Conservation (phyloP, 2,113 vertebrate genomes). For the Loxodonta africana region DNA sequence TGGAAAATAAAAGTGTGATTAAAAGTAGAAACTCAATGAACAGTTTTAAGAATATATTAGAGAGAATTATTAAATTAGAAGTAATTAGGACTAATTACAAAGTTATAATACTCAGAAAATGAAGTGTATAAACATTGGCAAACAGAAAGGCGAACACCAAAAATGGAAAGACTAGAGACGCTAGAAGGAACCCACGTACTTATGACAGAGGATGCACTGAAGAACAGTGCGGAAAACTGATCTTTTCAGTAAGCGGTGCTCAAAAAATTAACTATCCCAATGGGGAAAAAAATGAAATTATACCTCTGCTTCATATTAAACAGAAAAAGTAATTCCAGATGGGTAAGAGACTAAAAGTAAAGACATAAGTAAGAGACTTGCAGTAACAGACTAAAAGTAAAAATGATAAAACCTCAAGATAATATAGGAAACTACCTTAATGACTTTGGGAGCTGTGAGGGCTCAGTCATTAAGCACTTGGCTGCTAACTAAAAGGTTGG, state of each 20-base stretch:
- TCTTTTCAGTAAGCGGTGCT: slow-evolving; percentile 19
- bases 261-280: not conserved
- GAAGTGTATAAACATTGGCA: not conserved
- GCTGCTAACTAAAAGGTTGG: no score
- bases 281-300: not conserved
- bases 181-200: not conserved
- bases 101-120: not conserved
- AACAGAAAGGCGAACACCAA: not conserved
- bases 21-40: slow-evolving; percentile 3
- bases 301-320: not conserved
- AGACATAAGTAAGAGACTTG: no score
- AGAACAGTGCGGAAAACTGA: not conserved
- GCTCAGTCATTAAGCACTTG: no score
- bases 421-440: not conserved
- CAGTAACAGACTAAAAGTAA: not conserved
- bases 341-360: not conserved
- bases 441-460: not conserved
- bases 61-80: not conserved
- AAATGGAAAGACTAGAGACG: not conserved
- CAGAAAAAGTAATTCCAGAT: slow-evolving; percentile 6
- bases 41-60: not conserved
- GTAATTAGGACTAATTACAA: not conserved
- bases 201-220: not conserved
- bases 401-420: slow-evolving; percentile 3
- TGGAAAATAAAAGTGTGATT: slow-evolving; percentile 19